Percentiles rank a stretch among this genome's conserved stretches.
Evolutionary conservation across 2,797 vertebrate species (phyloP).

Genomic region (Orientallactaga sibirica): DNA sequence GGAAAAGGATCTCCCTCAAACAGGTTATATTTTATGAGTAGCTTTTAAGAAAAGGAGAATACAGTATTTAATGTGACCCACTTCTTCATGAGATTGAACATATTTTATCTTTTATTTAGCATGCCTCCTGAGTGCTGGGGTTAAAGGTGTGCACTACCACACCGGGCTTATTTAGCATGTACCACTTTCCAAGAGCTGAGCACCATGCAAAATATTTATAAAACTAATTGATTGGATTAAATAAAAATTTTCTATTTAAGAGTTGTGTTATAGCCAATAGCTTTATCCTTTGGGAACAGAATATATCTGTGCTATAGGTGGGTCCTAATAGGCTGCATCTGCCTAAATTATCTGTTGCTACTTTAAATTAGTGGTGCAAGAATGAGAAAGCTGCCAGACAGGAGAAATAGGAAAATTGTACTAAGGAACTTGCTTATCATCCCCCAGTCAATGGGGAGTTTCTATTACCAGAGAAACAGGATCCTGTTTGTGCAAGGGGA

Average conservation of each 20-base stretch:
- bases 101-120: not conserved
- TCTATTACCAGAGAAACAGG: not conserved
- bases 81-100: not conserved
- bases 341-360: not conserved
- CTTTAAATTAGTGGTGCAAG: not conserved
- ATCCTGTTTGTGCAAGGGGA: not conserved
- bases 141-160: no score
- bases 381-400: not conserved
- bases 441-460: not conserved
- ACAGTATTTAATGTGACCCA: not conserved
- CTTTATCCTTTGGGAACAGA: not conserved
- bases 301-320: not conserved
- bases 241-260: not conserved
- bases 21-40: not conserved
- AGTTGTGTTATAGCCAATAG: not conserved
- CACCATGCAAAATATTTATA: not conserved
- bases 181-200: not conserved
- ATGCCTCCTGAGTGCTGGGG: no score
- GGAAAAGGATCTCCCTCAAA: not conserved
- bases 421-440: not conserved
- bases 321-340: not conserved
- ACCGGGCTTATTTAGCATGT: not conserved
- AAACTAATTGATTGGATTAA: constrained; percentile 10
- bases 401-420: not conserved
- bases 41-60: not conserved